Evolutionary conservation across 2,888 invertebrate species (phyloP), one percentile per base, ranked within the genome.

Genomic region (Drosophila barbarae): DNA sequence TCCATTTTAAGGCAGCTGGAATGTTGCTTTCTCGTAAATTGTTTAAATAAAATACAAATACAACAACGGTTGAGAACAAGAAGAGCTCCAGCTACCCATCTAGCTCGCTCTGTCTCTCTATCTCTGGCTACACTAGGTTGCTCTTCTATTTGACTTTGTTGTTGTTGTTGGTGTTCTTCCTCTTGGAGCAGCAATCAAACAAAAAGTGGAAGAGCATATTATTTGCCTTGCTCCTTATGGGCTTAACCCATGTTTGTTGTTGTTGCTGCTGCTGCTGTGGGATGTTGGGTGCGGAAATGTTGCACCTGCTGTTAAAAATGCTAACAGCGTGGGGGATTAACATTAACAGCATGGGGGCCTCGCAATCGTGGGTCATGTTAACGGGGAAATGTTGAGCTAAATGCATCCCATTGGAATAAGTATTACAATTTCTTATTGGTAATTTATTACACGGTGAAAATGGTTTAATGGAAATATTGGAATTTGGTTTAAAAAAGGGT

Each of bases 1-100:
- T 79, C 80, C 85, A 84, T 85, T 80, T 80, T 79, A 84, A 80
- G 85, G 85, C 80, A 85, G 85, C 75, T 83, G 80, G 80, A 80
- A 80, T 80, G 80, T 80, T 80, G 80, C 80, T 85, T 84, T 80
- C 85, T 80, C 84, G 80, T 80, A 80, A 80, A 80, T 80, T 80
- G 80, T 85, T 80, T 80, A 80, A 80, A 80, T 85, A 80, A 85
- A 79, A 79, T 76, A 78, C 78, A 69, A 69, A 65, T 44, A 50
- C 52, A 65, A 54, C 65, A 65, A 46, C 39, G n/a, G 35, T 36
- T 51, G 76, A 47, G 67, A 73, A 42, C 67, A 72, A 41, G 60
- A 67, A 59, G 69, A 69, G 67, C 57, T 57, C 46, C 51, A n/a
- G 23, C 63, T 63, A 57, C 38, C 56, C 53, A 63, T 64, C 46